These are phyloP conservation scores for Hybognathus amarus DNA, from an alignment of 2,797 vertebrate species.

Conservation along the genomic window DNA sequence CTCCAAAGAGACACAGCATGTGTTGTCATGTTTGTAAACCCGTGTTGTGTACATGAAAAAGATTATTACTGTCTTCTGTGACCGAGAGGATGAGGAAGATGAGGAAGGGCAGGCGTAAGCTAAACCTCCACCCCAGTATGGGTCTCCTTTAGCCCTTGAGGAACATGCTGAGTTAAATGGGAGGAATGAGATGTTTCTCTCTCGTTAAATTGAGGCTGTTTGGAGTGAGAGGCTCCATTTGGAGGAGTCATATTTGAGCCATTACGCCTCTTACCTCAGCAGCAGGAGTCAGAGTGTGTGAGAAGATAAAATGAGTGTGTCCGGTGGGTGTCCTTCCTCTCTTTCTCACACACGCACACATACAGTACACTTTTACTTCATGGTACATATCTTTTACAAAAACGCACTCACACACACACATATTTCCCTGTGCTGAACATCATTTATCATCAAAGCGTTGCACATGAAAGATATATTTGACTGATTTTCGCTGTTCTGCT, in stretches of 20 bases:
- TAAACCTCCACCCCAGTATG: not conserved
- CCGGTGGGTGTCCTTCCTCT: constrained; percentile 60
- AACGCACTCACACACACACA: not conserved
- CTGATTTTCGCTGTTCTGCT: constrained; percentile 40
- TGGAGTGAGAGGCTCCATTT: constrained; percentile 69
- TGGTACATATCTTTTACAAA: constrained; percentile 11
- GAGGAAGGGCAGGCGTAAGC: constrained; percentile 24
- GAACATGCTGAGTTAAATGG: constrained; percentile 39
- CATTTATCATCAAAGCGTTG: constrained; percentile 37
- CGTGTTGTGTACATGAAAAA: constrained; percentile 6
- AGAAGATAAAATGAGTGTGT: constrained; percentile 75
- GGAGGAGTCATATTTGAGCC: constrained; percentile 72
- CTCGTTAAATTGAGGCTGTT: constrained; percentile 63
- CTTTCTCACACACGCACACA: constrained; percentile 36
- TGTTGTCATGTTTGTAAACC: constrained; percentile 2
- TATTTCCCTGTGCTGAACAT: constrained; percentile 6
- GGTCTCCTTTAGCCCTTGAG: constrained; percentile 22
- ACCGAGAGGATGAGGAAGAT: constrained; percentile 40
- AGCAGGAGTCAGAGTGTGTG: constrained; percentile 72
- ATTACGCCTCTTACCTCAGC: constrained; percentile 76
- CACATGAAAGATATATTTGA: constrained; percentile 41
- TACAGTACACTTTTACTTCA: constrained; percentile 29
- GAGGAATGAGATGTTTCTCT: constrained; percentile 49
- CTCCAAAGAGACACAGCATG: not conserved
- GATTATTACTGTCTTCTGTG: constrained; percentile 26